Evolutionary conservation across 2,113 vertebrate genomes (phyloP), one percentile per base, ranked within the genome.

Genomic region (Rhegmatorhina hoffmannsi): DNA sequence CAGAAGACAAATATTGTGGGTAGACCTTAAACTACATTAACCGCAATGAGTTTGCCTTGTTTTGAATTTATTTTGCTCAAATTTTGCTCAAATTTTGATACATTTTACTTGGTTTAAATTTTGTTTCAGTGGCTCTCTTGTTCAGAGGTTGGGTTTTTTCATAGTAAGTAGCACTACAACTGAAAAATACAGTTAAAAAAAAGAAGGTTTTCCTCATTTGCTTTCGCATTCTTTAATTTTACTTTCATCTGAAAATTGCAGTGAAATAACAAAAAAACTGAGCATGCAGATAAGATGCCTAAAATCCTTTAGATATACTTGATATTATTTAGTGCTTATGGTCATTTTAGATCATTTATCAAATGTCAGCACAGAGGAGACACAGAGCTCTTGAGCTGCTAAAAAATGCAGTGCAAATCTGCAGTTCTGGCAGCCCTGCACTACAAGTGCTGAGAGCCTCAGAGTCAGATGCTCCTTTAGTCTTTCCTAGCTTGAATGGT

Each of bases 1-100:
- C 83, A 96, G 93, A 96, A 95, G 74, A 97, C 94, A 97, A 97
- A 97, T 84, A 82, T 74, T 94, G 31, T 68, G 64, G 20, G 20
- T 90, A 78, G 86, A 84, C 84, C 67, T 95, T 95, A 95, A 89
- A 95, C 63, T 86, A 88, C 87, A 94, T 94, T 96, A 94, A 97
- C 97, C 96, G 85, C 82, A 89, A 86, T 53, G 1, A 59, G 10
- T 94, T 93, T 81, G 11, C 9, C 16, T 72, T 49, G 10, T 4
- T 78, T 79, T 14, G 5, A 7, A 15, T 13, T 53, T 38, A 85
- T 83, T 88, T 72, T 87, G 20, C 38, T 92, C 29, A 87, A 40
- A 85, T 83, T 88, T 72, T 87, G 20, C 38, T 92, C 29, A 87
- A 40, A 84, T 92, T 79, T 92, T 96, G 29, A 21, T 68, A 13